These are phyloP conservation scores for Physocephala rufipes DNA, from an alignment of 2,888 invertebrate species.

Conservation along the genomic window DNA sequence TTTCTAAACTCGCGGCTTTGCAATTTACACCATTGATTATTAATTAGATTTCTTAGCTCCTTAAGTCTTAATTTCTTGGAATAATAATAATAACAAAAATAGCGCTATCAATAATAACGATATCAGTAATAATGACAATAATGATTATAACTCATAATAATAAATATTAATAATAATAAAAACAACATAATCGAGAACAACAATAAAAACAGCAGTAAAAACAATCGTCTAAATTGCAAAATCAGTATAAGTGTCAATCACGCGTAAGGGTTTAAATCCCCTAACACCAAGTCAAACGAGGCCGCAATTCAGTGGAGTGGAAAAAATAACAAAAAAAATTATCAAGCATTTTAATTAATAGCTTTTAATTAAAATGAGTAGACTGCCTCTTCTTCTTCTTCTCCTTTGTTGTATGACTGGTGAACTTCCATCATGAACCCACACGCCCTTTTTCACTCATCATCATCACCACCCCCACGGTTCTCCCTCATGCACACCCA, in stretches of 20 bases:
- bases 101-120: too few relatives aligned
- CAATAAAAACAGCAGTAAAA: conserved; percentile 9
- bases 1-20: too few relatives aligned
- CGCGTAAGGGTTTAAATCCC: conserved; percentile 26
- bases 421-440: background rate
- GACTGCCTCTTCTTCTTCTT: background rate
- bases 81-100: too few relatives aligned
- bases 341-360: conserved; percentile 33
- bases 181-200: conserved; percentile 25
- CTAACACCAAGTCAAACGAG: background rate
- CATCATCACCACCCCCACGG: background rate
- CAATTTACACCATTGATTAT: too few relatives aligned
- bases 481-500: background rate
- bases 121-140: too few relatives aligned
- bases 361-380: conserved; percentile 35
- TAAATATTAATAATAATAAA: conserved; percentile 8
- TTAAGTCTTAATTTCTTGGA: too few relatives aligned
- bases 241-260: conserved; percentile 29
- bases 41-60: too few relatives aligned
- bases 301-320: background rate
- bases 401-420: background rate
- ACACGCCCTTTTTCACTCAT: background rate
- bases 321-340: conserved; percentile 1
- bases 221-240: conserved; percentile 33
- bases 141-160: too few relatives aligned